Base-by-base conservation (phyloP, 2,888 invertebrate species). In the Lobophora halterata region DNA sequence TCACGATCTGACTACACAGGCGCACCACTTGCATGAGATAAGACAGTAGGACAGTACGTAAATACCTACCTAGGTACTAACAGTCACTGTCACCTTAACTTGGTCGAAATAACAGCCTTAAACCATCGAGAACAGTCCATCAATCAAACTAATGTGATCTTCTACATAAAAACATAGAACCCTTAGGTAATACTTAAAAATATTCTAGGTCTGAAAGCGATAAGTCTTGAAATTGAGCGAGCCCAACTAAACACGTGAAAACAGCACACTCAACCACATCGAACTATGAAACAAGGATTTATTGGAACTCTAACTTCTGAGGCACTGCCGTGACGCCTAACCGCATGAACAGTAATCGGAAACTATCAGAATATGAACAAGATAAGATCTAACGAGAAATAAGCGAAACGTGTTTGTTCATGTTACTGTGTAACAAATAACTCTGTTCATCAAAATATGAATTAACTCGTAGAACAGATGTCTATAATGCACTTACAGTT, bases 221-320 rank as follows among this genome's bases (percentile, higher is more conserved):
- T 73, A 83, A 87, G 86, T 87, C 86, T 87, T 86, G 75, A 66
- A 68, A 83, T 83, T 87, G 87, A 87, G 86, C 86, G 82, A 80
- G 74, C 82, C 75, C 82, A 86, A 85, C 78, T 75, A 75, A 76
- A 75, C 66, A 79, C 67, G 74, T 76, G 74, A 73, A 72, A 69
- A 76, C 65, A 76, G 69, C 73, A 79, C 78, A 81, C 76, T 76
- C 79, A 75, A 76, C 56, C 72, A 71, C 63, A 72, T 71, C 64
- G 69, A 75, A 60, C 58, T 59, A 61, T 60, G 60, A 54, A 21
- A 43, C 36, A 33, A 51, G 46, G 35, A 32, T 42, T 48, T 34
- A 48, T 48, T 50, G 29, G 36, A 48, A 52, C 42, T 50, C 56
- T 58, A n/a, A 55, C 51, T 40, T 52, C 51, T 49, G 64, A 70